Evolutionary conservation across 2,888 invertebrate genomes (phyloP), one percentile per base, ranked within the genome.

Genomic region (Sylvicola cinctus): DNA sequence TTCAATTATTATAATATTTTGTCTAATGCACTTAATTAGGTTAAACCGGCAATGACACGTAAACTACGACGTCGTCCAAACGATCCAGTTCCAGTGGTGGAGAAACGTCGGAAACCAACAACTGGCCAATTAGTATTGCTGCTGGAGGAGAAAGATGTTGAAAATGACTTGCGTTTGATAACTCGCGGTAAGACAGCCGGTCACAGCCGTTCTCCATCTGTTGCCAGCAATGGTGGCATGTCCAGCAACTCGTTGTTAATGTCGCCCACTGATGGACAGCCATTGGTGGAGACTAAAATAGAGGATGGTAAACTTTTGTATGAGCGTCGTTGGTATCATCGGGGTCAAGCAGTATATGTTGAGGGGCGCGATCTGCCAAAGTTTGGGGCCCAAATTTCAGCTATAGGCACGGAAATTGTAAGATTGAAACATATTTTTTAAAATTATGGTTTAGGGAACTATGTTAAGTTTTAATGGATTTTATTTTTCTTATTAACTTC

Each of bases 41-140:
- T 83, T n/a, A 93, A 93, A 50, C 88, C 93, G 10, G 83, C 84
- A n/a, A 81, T 90, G 63, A 95, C 93, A 20, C 67, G 95, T 16
- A 95, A 93, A 55, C 61, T 95, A 16, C 64, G 95, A 4, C 66
- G 93, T 39, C 67, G 95, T 16, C 91, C 91, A 0, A 93, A 95
- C 55, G 93, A 93, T 55, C 93, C 93, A 0, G 68, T 84, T 29
- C 91, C 90, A 4, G 72, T 78, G 39, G 74, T 84, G 47, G 74
- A 75, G 38, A 90, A 91, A 56, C 71, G 91, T 2, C 65, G 91
- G 35, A 80, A 87, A 49, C 75, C 80, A 3, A 74, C 81, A 3
- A 71, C 74, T 30, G 83, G 85, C 17, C 81, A 84, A 47, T 67
- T 93, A n/a, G 81, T 80, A 39, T 83, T 81, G 53, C 62, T 78